phyloP scores from a whole-genome alignment of 2,797 vertebrate species.

The Cirrhinus mrigala region DNA sequence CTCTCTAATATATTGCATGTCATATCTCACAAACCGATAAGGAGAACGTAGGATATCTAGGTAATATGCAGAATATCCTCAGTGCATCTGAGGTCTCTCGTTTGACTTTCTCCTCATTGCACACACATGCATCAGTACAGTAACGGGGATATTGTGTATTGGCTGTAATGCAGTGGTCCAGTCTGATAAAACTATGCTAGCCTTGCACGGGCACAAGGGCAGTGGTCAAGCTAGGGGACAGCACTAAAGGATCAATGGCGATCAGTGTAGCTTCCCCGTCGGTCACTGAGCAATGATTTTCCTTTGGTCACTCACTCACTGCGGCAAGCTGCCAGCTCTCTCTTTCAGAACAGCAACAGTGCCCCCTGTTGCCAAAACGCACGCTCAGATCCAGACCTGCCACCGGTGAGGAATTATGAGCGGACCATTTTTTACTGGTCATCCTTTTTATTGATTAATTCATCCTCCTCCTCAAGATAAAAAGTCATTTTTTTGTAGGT shows the following conservation, averaged over 20 bases:
- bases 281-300: conserved; percentile 69
- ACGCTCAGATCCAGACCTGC: conserved; percentile 61
- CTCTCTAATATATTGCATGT: background rate
- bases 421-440: conserved; percentile 68
- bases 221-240: conserved; percentile 65
- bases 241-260: conserved; percentile 73
- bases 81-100: conserved; percentile 58
- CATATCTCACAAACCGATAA: background rate
- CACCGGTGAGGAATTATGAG: conserved; percentile 68
- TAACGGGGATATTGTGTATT: background rate
- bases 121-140: conserved; percentile 33
- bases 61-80: conserved; percentile 43
- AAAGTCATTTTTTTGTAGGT: conserved; percentile 61
- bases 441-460: conserved; percentile 76
- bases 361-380: conserved; percentile 79
- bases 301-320: conserved; percentile 59
- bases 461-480: conserved; percentile 67
- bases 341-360: conserved; percentile 79
- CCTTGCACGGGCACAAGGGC: conserved; percentile 63
- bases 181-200: conserved; percentile 64
- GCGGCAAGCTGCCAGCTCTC: conserved; percentile 65
- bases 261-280: conserved; percentile 78
- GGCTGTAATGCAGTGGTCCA: conserved; percentile 56
- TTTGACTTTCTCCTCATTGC: conserved; percentile 22
- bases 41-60: background rate